Percentiles rank a stretch among this genome's conserved stretches.
Evolutionary conservation across 2,113 vertebrate genomes (phyloP).

Genomic region (Geococcyx californianus): DNA sequence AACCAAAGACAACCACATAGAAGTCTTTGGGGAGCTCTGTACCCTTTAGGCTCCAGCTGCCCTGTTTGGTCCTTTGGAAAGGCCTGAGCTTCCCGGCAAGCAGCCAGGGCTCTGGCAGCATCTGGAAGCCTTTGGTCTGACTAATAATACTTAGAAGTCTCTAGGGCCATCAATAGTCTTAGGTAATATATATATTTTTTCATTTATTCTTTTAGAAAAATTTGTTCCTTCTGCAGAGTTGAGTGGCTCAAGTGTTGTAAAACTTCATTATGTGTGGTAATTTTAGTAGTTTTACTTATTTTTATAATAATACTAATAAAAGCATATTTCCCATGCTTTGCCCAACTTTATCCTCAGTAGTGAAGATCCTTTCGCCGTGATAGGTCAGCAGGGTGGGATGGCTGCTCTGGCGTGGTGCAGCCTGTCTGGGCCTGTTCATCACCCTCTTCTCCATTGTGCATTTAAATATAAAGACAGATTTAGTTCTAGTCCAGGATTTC

Average conservation of each 20-base stretch:
- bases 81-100: neutral
- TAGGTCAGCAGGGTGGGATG: neutral
- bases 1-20: neutral
- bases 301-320: neutral
- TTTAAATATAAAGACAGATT: neutral
- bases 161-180: neutral
- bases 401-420: neutral
- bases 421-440: neutral
- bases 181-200: neutral
- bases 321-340: neutral
- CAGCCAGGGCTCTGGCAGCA: neutral
- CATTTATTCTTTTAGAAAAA: neutral
- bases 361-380: neutral
- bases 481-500: neutral
- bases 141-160: constrained; percentile 2
- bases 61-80: neutral
- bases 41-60: neutral
- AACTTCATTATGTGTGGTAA: neutral
- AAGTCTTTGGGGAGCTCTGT: neutral
- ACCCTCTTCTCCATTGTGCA: neutral
- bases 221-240: neutral
- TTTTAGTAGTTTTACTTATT: neutral
- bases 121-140: constrained; percentile 14
- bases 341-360: neutral
- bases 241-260: neutral